These are phyloP conservation scores for Gallinago undulata DNA, from an alignment of 2,113 vertebrate species.

Conservation along the genomic window DNA sequence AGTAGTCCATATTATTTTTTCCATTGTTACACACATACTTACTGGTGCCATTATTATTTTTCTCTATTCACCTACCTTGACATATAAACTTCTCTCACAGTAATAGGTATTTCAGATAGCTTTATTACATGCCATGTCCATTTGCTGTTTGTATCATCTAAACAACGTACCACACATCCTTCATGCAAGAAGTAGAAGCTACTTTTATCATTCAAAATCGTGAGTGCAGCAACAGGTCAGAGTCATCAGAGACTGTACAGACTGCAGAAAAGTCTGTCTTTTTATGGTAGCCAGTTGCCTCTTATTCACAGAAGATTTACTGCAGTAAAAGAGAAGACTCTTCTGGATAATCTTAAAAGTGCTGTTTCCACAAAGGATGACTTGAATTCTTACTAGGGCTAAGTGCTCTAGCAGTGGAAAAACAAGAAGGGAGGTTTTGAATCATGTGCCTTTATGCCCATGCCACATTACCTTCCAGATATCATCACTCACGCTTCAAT, in stretches of 20 bases:
- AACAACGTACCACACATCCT: neutral
- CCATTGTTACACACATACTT: neutral
- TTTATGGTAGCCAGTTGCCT: neutral
- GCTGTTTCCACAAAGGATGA: neutral
- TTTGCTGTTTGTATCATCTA: neutral
- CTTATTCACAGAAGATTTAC: neutral
- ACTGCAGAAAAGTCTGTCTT: neutral
- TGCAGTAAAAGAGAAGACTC: neutral
- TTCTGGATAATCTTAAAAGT: constrained; percentile 14
- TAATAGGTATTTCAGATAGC: neutral
- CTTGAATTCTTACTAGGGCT: neutral
- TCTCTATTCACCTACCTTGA: neutral
- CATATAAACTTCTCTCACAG: neutral
- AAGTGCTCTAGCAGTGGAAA: neutral
- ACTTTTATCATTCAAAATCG: neutral
- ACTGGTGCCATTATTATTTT: neutral
- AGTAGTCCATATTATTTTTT: neutral
- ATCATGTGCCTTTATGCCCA: neutral
- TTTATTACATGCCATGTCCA: neutral
- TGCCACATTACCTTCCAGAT: neutral
- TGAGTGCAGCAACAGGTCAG: neutral
- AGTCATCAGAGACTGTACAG: neutral
- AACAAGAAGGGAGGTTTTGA: neutral
- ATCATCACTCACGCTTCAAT: neutral
- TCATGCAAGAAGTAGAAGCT: neutral